Evolutionary conservation across 1,140 invertebrate genomes (phyloP).

Genomic region (Cecropterus lyciades): DNA sequence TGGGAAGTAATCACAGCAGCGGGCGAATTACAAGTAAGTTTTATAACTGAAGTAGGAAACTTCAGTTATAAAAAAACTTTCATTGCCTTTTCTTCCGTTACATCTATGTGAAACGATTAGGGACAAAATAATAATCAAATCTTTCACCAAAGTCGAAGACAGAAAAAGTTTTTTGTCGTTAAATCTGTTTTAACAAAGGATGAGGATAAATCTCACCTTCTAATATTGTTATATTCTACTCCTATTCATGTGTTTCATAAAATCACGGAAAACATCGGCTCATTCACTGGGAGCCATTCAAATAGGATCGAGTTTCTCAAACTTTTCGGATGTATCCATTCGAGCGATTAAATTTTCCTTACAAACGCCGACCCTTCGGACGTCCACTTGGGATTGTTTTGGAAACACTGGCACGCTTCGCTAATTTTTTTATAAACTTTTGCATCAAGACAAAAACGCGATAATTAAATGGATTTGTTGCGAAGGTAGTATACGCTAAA

Average conservation of each 20-base stretch:
- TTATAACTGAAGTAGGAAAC: too few species aligned
- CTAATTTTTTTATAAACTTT: background rate
- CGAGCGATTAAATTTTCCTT: constrained; percentile 6
- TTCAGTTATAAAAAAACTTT: too few species aligned
- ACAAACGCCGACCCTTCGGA: constrained; percentile 2
- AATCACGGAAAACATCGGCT: constrained; percentile 4
- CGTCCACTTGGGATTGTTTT: constrained; percentile 1
- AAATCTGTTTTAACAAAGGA: background rate
- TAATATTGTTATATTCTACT: background rate
- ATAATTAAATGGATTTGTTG: too few species aligned
- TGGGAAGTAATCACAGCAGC: too few species aligned
- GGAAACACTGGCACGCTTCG: background rate
- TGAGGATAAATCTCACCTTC: too few species aligned
- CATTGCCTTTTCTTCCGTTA: too few species aligned
- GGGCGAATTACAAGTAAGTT: too few species aligned
- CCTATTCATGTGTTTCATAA: constrained; percentile 17
- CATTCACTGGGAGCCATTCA: constrained; percentile 9
- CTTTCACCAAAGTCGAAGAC: background rate
- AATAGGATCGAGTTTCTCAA: constrained; percentile 16
- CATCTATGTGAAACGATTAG: too few species aligned
- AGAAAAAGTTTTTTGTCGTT: background rate
- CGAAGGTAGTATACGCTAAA: too few species aligned
- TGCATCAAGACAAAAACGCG: too few species aligned
- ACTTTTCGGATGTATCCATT: background rate
- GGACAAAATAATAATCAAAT: too few species aligned